Base-by-base conservation (phyloP, 2,888 invertebrate genomes). In the Himalopsyche kuldschensis region DNA sequence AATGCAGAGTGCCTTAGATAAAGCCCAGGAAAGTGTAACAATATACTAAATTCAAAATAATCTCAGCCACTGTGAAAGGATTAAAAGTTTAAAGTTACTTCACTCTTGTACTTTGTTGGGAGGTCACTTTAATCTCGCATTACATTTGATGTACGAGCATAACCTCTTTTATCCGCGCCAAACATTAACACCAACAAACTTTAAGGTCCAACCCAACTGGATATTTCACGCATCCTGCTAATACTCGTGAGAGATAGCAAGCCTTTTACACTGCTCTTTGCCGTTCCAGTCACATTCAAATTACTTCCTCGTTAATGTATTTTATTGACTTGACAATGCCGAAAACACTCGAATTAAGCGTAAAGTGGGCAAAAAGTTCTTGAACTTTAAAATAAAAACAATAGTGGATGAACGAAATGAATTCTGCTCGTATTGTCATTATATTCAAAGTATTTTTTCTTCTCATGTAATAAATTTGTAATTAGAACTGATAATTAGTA, bases 141-240 rank as follows among this genome's bases (percentile, higher is more conserved):
- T 69, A 69, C 69, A 69, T 69, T 69, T 69, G 69, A 69, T 69
- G 69, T 69, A 69, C 69, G 69, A 69, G 69, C 69, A 69, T 69
- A 69, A 76, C 84, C 84, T 84, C 48, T 76, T 80, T 80, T 80
- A 84, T 82, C 82, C 80, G 24, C 27, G 47, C 78, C 83, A 77
- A 79, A 84, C 84, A 82, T 84, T 84, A 84, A 82, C 82, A 84
- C 81, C 75, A 20, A 35, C 35, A 75, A 81, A 76, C 81, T 82
- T 77, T 63, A 78, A 84, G 84, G 82, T 84, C 81, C 69, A 76
- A 69, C 69, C 69, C 69, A 69, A 69, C 69, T 69, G 69, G 69
- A 69, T 69, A 69, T 30, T 69, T 69, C 27, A 69, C 69, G 69
- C 69, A 69, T 69, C 69, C 69, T 69, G 30, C 3, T 69, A 69